Conservation (phyloP, 1,140 invertebrate genomes). For the Neodiprion virginianus region DNA sequence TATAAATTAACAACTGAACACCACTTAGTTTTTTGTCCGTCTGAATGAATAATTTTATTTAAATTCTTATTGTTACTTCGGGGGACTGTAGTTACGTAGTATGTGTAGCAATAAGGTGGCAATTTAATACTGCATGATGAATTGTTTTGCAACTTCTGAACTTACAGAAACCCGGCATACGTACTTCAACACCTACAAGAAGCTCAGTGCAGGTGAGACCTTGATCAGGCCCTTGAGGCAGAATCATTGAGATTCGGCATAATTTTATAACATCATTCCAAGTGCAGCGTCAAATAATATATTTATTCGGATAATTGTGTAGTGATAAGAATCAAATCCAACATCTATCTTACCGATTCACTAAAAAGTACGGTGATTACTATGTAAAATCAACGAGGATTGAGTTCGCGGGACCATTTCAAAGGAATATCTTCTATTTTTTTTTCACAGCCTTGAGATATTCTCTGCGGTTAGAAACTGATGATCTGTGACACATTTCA, state of each 20-base stretch:
- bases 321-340: background rate
- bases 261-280: background rate
- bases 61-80: too few species aligned
- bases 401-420: too few species aligned
- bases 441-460: too few species aligned
- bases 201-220: constrained; percentile 57
- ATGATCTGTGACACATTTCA: too few species aligned
- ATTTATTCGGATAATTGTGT: background rate
- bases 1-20: background rate
- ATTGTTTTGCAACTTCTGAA: constrained; percentile 44
- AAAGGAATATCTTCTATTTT: too few species aligned
- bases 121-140: constrained; percentile 9
- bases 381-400: too few species aligned
- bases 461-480: too few species aligned
- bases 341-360: background rate
- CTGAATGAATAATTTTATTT: background rate
- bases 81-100: too few species aligned
- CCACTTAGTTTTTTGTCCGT: background rate
- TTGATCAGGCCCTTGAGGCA: constrained; percentile 13
- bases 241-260: background rate
- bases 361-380: too few species aligned
- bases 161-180: constrained; percentile 54
- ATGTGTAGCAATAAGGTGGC: background rate
- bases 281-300: background rate
- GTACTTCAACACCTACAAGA: constrained; percentile 49